Evolutionary conservation across 64 coral and sea anemone species (phyloP), one percentile per base, ranked within the genome.

Genomic region (Hydrozoanthus tunicans): DNA sequence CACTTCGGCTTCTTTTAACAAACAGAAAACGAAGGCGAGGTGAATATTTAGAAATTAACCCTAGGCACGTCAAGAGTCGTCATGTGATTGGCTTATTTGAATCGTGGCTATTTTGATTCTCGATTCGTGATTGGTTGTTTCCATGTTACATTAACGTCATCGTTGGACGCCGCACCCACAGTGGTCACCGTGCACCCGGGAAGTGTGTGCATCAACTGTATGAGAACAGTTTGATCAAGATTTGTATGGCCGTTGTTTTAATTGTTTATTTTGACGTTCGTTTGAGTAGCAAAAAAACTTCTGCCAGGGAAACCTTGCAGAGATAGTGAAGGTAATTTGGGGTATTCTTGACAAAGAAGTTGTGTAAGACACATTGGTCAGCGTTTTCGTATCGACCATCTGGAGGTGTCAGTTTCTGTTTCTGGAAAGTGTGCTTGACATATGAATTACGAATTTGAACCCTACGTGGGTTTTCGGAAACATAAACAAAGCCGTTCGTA

Each of bases 141-240:
- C 95, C 92, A 97, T 82, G 95, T 92, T 94, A 97, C 95, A 94
- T 71, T 93, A 80, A 97, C 95, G 95, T 97, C 95, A 97, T 94
- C 54, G 82, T 5, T 61, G 54, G 8, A 88, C 84, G 12, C 84
- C 84, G 84, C 84, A 85, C 84, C 84, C 84, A 75, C 70, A 27
- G 26, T 73, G 68, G 67, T 58, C 56, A 12, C 26, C 17, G 32
- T 64, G 59, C 61, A 52, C 14, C 10, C 12, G 12, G 17, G 6
- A 73, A 9, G 52, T 56, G 14, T 56, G 14, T 70, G 26, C 10
- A 59, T 59, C 27, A 6, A 51, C 27, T 5, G 43, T 9, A 74
- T 51, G 55, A 73, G 74, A 88, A 56, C 53, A 62, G 32, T 43
- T 53, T 24, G 6, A 56, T 88, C 32, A 43, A 43, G 72, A 76